Conservation (phyloP, 1,140 invertebrate genomes). For the Antheraea pernyi region DNA sequence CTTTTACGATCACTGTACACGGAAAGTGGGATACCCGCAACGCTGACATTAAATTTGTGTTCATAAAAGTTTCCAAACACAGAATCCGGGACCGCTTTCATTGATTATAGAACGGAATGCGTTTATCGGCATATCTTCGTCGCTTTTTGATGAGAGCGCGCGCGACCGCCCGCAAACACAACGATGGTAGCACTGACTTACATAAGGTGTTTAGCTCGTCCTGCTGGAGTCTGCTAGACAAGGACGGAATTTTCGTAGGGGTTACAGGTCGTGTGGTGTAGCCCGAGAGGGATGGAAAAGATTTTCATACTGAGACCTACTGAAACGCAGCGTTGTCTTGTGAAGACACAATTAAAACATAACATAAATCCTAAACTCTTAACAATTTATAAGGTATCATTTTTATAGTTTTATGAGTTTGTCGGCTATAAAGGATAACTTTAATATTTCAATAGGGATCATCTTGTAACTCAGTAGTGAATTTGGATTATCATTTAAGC, state of each 20-base stretch:
- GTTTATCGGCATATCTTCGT: constrained; percentile 26
- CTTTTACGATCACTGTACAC: constrained; percentile 28
- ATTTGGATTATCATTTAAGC: too few species aligned
- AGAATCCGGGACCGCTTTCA: not conserved
- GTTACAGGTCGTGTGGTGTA: constrained; percentile 39
- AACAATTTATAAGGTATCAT: not conserved
- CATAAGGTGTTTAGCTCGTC: constrained; percentile 69
- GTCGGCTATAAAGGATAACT: not conserved
- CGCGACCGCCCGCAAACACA: constrained; percentile 35
- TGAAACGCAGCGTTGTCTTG: constrained; percentile 54
- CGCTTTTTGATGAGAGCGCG: constrained; percentile 36
- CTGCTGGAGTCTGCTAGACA: constrained; percentile 49
- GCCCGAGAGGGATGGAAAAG: constrained; percentile 54
- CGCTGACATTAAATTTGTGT: constrained; percentile 22
- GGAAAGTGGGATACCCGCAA: not conserved
- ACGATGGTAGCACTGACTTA: constrained; percentile 63
- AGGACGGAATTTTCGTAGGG: constrained; percentile 52
- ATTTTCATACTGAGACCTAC: constrained; percentile 51
- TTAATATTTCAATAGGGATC: not conserved
- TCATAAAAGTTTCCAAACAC: constrained; percentile 31
- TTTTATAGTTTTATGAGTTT: not conserved
- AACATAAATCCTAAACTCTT: constrained; percentile 39
- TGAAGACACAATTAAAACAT: constrained; percentile 72
- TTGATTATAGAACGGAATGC: constrained; percentile 15
- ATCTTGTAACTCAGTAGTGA: not conserved